Conservation (phyloP, 2,797 vertebrate species). For the Alosa sapidissima region DNA sequence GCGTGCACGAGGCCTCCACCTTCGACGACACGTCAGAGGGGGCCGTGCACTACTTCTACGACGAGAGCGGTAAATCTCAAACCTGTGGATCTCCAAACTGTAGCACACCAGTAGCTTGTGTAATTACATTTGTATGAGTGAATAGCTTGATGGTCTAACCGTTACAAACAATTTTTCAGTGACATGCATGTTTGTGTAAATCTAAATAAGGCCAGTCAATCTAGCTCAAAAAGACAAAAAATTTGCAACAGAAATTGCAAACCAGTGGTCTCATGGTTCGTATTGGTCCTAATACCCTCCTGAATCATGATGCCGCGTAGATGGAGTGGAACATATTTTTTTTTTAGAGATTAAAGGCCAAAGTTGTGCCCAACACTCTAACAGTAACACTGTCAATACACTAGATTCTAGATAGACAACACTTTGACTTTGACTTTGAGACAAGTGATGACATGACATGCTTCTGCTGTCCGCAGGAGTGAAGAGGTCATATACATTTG, state of each 20-base stretch:
- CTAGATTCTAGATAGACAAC: background rate
- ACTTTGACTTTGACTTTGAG: no score
- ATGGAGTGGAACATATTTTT: no score
- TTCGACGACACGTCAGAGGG: constrained; percentile 91
- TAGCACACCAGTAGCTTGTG: background rate
- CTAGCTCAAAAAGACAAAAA: no score
- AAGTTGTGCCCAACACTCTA: no score
- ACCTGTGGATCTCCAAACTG: background rate
- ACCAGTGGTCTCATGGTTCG: no score
- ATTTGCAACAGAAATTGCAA: no score
- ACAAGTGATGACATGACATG: background rate
- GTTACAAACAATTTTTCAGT: background rate
- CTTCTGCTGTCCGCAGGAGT: constrained; percentile 71
- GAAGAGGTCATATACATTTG: constrained; percentile 89
- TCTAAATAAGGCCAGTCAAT: no score
- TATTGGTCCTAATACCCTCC: no score
- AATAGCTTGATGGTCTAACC: background rate
- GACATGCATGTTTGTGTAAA: background rate
- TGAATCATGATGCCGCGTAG: no score
- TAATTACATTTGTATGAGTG: background rate
- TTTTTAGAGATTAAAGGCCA: no score
- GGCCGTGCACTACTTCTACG: constrained; percentile 89
- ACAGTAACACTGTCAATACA: background rate
- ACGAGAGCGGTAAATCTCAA: constrained; percentile 82
- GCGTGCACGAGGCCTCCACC: constrained; percentile 88